Base-by-base conservation (phyloP, 2,797 vertebrate genomes). In the Lutjanus campechanus region DNA sequence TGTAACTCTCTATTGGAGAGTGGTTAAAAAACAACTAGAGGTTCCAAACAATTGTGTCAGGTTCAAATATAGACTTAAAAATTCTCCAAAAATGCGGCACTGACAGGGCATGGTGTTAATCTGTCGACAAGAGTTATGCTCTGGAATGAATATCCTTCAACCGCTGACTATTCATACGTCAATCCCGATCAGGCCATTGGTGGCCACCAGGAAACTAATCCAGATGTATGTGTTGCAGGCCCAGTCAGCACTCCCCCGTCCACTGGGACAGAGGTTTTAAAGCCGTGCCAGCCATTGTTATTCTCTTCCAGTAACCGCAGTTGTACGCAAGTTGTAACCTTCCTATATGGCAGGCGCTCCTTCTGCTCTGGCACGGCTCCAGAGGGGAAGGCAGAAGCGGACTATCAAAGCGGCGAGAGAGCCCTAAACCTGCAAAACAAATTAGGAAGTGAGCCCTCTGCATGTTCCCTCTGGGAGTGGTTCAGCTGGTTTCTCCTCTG, bases 271-370 rank as follows among this genome's bases (percentile, higher is more conserved):
- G 84, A 70, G 88, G 92, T 89, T 95, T 95, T 94, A 74, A 95
- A 93, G 90, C 85, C 8, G 19, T 95, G 95, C 96, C 96, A 96
- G 73, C 93, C 94, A 96, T 96, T 96, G 95, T 96, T 92, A 86
- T 93, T 80, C 79, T 87, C 91, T 95, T 95, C 93, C 94, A 94
- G 92, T 92, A 91, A 94, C 87, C 82, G 51, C 88, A 58, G 83
- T 91, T 83, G 89, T 92, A 90, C 93, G 95, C 91, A 95, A 91
- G 90, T 92, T 89, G 60, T 93, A 95, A 95, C 95, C 95, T 96
- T 95, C 92, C 94, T 92, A 85, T 83, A 85, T 87, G 87, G 89
- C 87, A 77, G 84, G 77, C 81, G 50, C 82, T 86, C 81, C 89
- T 85, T 83, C 85, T 77, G 75, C 88, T 84, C 91, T 94, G 94